Evolutionary conservation across 2,113 vertebrate species (phyloP).

Genomic region (Actinemys pallida): DNA sequence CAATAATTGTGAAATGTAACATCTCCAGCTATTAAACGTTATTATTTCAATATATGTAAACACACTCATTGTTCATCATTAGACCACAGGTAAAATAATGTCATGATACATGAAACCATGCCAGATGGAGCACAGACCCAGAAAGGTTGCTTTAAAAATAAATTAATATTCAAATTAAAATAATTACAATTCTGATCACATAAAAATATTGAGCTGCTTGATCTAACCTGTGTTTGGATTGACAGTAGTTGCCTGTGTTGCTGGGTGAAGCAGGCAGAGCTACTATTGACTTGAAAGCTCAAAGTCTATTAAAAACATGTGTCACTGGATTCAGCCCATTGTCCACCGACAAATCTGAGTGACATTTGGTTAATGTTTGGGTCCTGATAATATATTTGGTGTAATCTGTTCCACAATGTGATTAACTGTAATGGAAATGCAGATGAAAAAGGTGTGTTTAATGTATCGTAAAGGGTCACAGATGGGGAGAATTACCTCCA

Average conservation of each 20-base stretch:
- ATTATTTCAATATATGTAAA: constrained; percentile 36
- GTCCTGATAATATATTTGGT: constrained; percentile 64
- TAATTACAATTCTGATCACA: constrained; percentile 37
- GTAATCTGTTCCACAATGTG: constrained; percentile 61
- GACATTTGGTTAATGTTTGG: constrained; percentile 69
- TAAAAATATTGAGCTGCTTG: constrained; percentile 31
- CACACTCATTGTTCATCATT: not conserved
- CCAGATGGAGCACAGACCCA: constrained; percentile 43
- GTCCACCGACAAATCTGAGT: constrained; percentile 56
- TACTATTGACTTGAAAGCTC: constrained; percentile 58
- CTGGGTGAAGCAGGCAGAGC: constrained; percentile 31
- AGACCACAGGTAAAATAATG: constrained; percentile 34
- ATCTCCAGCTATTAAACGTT: not conserved
- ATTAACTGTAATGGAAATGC: constrained; percentile 70
- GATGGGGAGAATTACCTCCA: constrained; percentile 64
- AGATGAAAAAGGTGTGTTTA: constrained; percentile 67
- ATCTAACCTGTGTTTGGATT: constrained; percentile 36
- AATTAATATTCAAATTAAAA: constrained; percentile 56
- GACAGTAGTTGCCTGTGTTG: constrained; percentile 4
- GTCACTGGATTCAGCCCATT: constrained; percentile 47
- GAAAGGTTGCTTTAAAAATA: constrained; percentile 49
- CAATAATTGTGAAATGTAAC: constrained; percentile 17
- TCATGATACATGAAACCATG: not conserved
- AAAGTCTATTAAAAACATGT: constrained; percentile 46
- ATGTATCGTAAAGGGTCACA: constrained; percentile 72